Evolutionary conservation across 2,888 invertebrate species (phyloP).

Genomic region (Sphaerophoria taeniata): DNA sequence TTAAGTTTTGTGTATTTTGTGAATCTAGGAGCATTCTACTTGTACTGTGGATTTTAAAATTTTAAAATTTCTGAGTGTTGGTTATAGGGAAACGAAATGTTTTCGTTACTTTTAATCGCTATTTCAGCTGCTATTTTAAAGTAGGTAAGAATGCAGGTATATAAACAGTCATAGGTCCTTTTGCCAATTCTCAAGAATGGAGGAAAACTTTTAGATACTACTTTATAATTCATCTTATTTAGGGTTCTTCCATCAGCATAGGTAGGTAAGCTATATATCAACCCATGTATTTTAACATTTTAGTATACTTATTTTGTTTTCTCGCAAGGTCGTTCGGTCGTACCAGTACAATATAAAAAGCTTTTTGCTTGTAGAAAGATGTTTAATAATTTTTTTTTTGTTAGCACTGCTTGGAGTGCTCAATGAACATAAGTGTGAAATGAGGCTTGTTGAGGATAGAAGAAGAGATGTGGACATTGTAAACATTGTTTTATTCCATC

Average conservation of each 20-base stretch:
- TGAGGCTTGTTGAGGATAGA: too few species aligned
- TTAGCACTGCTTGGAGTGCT: background rate
- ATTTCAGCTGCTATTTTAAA: constrained; percentile 52
- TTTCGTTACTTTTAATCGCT: constrained; percentile 40
- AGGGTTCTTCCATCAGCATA: too few species aligned
- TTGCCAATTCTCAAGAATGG: constrained; percentile 24
- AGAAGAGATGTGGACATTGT: too few species aligned
- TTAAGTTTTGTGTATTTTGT: constrained; percentile 17
- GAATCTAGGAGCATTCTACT: background rate
- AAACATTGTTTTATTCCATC: too few species aligned
- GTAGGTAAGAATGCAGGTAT: too few species aligned
- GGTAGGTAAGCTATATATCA: background rate
- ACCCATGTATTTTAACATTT: background rate
- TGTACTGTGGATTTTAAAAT: background rate
- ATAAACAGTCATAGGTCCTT: too few species aligned
- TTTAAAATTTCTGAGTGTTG: constrained; percentile 18
- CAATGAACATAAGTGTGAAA: too few species aligned
- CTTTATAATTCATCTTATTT: constrained; percentile 64
- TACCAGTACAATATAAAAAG: background rate
- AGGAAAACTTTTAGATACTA: constrained; percentile 51
- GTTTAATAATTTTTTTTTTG: background rate
- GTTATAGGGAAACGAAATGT: constrained; percentile 45
- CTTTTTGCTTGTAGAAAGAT: background rate
- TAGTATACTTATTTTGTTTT: background rate
- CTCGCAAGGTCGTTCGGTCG: background rate